These are phyloP conservation scores for Cladorhizidae sp. DNA, from an alignment of 37 sponge, comb jelly and placozoan genomes.

Conservation along the genomic window DNA sequence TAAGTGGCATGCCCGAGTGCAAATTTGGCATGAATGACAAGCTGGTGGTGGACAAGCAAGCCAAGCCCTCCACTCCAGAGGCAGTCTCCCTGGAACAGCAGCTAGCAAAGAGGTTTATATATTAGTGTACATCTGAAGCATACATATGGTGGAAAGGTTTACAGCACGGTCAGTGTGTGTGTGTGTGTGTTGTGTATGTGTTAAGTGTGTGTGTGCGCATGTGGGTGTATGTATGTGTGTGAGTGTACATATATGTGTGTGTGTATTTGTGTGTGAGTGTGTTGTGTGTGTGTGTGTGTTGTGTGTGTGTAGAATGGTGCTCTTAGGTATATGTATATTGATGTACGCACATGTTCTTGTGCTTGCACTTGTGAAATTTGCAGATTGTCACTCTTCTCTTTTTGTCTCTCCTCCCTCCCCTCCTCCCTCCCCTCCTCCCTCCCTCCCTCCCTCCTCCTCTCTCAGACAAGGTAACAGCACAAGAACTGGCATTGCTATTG, in stretches of 20 bases:
- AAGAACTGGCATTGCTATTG: constrained; percentile 85
- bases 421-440: neutral
- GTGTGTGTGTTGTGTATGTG: too few species aligned
- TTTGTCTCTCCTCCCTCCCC: constrained; percentile 21
- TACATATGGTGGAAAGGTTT: too few species aligned
- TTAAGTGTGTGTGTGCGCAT: too few species aligned
- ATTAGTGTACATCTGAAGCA: neutral
- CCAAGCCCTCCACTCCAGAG: constrained; percentile 84
- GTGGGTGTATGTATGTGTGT: too few species aligned
- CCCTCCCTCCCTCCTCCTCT: neutral
- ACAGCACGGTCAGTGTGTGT: too few species aligned
- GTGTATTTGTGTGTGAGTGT: neutral
- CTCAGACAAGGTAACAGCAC: constrained; percentile 43
- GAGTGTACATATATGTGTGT: too few species aligned
- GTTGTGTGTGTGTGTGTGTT: neutral
- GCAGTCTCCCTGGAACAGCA: constrained; percentile 67
- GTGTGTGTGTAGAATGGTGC: neutral
- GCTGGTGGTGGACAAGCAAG: constrained; percentile 87
- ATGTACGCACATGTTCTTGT: neutral
- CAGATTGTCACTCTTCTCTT: neutral
- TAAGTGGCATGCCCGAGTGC: constrained; percentile 99
- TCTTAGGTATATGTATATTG: neutral
- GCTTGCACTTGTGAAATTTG: too few species aligned
- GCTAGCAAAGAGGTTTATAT: constrained; percentile 44
- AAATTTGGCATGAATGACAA: constrained; percentile 99